Evolutionary conservation across 2,113 vertebrate genomes (phyloP).

Genomic region (Bufo gargarizans): DNA sequence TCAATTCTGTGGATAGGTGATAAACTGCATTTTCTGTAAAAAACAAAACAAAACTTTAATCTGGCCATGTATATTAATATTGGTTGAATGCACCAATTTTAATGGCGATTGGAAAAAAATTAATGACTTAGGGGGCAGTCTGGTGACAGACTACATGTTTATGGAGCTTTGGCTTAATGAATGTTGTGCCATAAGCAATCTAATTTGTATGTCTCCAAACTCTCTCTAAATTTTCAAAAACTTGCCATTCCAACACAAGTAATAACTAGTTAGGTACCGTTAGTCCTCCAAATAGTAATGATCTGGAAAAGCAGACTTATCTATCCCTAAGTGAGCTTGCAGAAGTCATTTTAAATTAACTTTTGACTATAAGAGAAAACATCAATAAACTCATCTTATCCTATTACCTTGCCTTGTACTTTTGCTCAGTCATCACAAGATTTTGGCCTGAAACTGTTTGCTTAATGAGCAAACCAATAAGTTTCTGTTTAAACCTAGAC

Average conservation of each 20-base stretch:
- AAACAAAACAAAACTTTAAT: too few species aligned
- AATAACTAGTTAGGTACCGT: neutral
- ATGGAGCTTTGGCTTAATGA: neutral
- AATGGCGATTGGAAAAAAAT: neutral
- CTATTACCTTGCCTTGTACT: neutral
- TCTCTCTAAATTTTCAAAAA: neutral
- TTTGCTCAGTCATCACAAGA: slow-evolving; percentile 6
- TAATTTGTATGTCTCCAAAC: neutral
- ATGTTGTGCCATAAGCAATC: neutral
- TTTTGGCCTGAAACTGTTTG: neutral
- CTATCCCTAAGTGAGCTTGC: neutral
- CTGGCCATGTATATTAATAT: too few species aligned
- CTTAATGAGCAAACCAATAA: slow-evolving; percentile 11
- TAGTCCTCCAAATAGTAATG: neutral
- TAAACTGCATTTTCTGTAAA: too few species aligned
- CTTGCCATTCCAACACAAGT: neutral
- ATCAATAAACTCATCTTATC: neutral
- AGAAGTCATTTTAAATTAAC: neutral
- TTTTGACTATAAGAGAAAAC: neutral
- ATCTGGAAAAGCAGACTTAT: neutral
- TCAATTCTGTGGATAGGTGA: too few species aligned
- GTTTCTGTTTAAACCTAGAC: neutral
- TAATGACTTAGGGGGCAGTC: neutral
- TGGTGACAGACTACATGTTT: neutral
- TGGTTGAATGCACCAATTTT: neutral